A percentile compares a stretch with the other conserved stretches of the same genome.
Evolutionary conservation across 1,140 invertebrate genomes (phyloP).

Genomic region (Monochamus saltuarius): DNA sequence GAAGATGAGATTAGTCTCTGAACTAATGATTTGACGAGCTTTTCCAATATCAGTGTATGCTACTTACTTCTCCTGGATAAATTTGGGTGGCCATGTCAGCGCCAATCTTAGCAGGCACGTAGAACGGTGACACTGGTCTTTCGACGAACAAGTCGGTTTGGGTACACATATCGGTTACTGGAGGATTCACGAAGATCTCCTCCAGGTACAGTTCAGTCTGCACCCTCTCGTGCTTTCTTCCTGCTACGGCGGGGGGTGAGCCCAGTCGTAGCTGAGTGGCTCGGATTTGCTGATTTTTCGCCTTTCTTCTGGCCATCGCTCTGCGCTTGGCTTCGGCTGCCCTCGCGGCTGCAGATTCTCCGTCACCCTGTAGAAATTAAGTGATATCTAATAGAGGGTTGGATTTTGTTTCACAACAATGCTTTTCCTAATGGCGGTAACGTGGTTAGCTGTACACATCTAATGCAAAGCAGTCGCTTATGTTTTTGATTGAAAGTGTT

Average conservation of each 20-base stretch:
- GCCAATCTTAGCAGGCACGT: conserved; percentile 75
- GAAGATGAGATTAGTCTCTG: too few relatives aligned
- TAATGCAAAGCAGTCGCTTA: background rate
- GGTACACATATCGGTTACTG: conserved; percentile 71
- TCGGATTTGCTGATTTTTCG: conserved; percentile 51
- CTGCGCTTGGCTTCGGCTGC: conserved; percentile 64
- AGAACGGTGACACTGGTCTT: conserved; percentile 72
- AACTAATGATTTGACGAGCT: too few relatives aligned
- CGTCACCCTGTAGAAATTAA: conserved; percentile 58
- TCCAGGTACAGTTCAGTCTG: conserved; percentile 88
- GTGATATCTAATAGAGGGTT: too few relatives aligned
- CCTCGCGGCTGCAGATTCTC: conserved; percentile 59
- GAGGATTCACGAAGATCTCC: conserved; percentile 71
- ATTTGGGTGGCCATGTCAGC: conserved; percentile 83
- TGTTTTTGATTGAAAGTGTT: background rate
- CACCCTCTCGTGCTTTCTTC: conserved; percentile 77
- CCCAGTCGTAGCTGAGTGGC: conserved; percentile 48
- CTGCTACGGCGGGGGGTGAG: conserved; percentile 71
- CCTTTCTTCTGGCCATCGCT: conserved; percentile 60
- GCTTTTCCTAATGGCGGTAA: background rate
- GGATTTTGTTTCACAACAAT: too few relatives aligned
- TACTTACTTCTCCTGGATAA: conserved; percentile 68
- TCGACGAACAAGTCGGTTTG: conserved; percentile 87
- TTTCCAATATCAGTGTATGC: conserved; percentile 3
- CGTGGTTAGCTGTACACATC: background rate